phyloP scores from a whole-genome alignment of 2,797 vertebrate genomes.

The Muraenolepis orangiensis region DNA sequence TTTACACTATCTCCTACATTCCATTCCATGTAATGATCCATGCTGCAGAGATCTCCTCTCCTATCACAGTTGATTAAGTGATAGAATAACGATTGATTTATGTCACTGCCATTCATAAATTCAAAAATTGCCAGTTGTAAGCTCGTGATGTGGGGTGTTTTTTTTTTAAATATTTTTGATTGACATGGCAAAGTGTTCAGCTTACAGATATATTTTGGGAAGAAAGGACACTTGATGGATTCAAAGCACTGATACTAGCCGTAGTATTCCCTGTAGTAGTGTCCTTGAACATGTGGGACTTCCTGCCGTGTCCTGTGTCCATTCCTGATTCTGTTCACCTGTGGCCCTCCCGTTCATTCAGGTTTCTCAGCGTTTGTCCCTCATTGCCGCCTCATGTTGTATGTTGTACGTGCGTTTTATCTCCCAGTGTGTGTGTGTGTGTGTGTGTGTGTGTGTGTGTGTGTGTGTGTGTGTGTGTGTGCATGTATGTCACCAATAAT shows the following conservation, averaged over 20 bases:
- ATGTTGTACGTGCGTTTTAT: too few species aligned
- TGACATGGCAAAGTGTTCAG: background rate
- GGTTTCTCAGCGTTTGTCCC: too few species aligned
- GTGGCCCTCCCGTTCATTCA: background rate
- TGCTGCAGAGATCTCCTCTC: conserved; percentile 23
- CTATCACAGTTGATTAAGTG: conserved; percentile 26
- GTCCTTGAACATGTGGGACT: background rate
- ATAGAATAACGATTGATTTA: conserved; percentile 19
- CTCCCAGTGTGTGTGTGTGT: too few species aligned
- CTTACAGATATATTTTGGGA: background rate
- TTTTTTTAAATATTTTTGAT: background rate
- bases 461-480: too few species aligned
- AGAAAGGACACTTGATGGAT: background rate
- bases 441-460: too few species aligned
- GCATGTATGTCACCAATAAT: too few species aligned
- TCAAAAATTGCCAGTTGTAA: conserved; percentile 27
- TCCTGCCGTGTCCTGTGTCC: background rate
- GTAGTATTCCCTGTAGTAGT: background rate
- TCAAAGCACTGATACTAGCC: background rate
- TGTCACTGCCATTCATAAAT: conserved; percentile 42
- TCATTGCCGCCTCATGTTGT: too few species aligned
- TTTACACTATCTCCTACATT: conserved; percentile 37
- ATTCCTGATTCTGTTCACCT: background rate
- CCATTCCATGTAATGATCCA: conserved; percentile 51
- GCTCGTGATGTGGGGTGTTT: background rate